Conservation (phyloP, 2,113 vertebrate genomes). For the Phaethornis superciliosus region DNA sequence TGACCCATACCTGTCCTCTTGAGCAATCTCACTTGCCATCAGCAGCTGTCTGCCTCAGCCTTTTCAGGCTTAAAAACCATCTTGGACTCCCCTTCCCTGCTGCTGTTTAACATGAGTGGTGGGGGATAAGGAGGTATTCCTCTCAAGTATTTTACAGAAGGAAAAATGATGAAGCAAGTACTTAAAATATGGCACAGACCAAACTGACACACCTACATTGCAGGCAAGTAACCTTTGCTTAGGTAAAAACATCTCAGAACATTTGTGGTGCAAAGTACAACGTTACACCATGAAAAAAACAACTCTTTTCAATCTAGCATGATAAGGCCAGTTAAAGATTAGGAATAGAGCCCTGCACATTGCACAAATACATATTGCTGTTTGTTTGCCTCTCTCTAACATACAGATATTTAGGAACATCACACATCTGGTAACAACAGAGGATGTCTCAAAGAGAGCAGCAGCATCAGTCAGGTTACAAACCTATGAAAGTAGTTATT, state of each 20-base stretch:
- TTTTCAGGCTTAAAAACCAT: background rate
- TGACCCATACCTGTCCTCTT: too few species aligned
- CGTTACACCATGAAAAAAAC: background rate
- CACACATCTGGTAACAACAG: background rate
- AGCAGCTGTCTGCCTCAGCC: background rate
- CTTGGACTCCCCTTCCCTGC: background rate
- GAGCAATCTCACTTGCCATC: background rate
- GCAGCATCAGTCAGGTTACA: background rate
- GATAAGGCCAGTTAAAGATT: background rate
- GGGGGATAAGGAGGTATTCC: background rate
- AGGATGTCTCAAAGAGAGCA: background rate
- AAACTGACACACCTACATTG: background rate
- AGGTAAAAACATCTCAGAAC: background rate
- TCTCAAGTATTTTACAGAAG: background rate
- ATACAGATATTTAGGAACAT: background rate
- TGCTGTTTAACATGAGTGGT: background rate
- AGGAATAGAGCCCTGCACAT: background rate
- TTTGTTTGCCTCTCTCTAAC: background rate
- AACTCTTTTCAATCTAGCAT: background rate
- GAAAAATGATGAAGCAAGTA: background rate
- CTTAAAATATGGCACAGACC: background rate
- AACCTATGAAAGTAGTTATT: fast-evolving
- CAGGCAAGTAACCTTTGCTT: background rate
- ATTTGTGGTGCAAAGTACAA: background rate
- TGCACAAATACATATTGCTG: background rate